phyloP scores from a whole-genome alignment of 2,888 invertebrate species.

The Argyresthia goedartella region DNA sequence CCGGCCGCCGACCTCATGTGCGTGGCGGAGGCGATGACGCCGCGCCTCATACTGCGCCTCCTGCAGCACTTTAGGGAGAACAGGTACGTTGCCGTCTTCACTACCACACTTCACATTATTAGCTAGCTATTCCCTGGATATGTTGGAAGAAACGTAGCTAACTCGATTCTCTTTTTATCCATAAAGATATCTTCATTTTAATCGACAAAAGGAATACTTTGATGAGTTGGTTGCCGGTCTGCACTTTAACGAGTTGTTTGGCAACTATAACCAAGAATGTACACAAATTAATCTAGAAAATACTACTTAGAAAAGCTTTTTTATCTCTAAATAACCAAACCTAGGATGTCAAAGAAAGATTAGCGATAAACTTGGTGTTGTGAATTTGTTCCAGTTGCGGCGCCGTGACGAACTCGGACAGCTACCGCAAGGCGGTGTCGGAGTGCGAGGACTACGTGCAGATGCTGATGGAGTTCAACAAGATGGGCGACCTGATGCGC shows the following conservation, averaged over 20 bases:
- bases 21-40: slow-evolving; percentile 95
- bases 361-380: too few relatives aligned
- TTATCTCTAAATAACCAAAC: not conserved
- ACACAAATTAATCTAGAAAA: too few relatives aligned
- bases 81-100: slow-evolving; percentile 53
- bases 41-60: slow-evolving; percentile 88
- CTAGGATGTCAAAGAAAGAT: too few relatives aligned
- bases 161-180: too few relatives aligned
- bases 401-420: slow-evolving; percentile 63
- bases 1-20: slow-evolving; percentile 92
- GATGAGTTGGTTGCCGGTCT: too few relatives aligned
- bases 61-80: slow-evolving; percentile 93
- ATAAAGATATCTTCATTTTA: too few relatives aligned
- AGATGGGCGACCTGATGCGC: slow-evolving; percentile 97
- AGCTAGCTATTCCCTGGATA: too few relatives aligned
- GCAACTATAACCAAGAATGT: too few relatives aligned
- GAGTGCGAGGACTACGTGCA: slow-evolving; percentile 90
- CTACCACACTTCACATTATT: not conserved
- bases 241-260: too few relatives aligned
- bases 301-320: not conserved
- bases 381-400: slow-evolving; percentile 28
- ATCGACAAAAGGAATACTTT: too few relatives aligned
- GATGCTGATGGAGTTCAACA: slow-evolving; percentile 94
- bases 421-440: slow-evolving; percentile 79
- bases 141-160: too few relatives aligned